phyloP scores from a whole-genome alignment of 2,888 invertebrate genomes.

The Athetis lepigone region DNA sequence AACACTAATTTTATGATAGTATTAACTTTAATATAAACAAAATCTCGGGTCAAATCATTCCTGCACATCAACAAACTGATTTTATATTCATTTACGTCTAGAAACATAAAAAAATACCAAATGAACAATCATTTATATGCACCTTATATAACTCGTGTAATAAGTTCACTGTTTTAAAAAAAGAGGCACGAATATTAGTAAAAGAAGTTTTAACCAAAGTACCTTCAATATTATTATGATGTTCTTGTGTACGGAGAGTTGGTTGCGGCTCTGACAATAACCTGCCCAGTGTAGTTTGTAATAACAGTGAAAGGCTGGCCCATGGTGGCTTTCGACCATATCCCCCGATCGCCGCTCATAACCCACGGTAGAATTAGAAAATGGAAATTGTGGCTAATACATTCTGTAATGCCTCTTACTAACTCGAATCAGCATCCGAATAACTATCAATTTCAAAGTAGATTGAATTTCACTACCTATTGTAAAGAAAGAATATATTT shows the following conservation, averaged over 20 bases:
- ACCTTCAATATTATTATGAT: slow-evolving; percentile 1
- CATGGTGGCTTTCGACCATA: slow-evolving; percentile 45
- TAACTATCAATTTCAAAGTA: slow-evolving; percentile 28
- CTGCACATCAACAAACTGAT: slow-evolving; percentile 14
- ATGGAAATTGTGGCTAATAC: slow-evolving; percentile 44
- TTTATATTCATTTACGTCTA: slow-evolving; percentile 11
- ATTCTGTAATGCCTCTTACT: slow-evolving; percentile 45
- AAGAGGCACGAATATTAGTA: slow-evolving; percentile 8
- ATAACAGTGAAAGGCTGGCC: slow-evolving; percentile 56
- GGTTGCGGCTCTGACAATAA: slow-evolving; percentile 14
- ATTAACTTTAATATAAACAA: slow-evolving; percentile 13
- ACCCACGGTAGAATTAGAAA: slow-evolving; percentile 46
- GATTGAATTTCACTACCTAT: slow-evolving; percentile 15
- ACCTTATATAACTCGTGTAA: slow-evolving; percentile 19
- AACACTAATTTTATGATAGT: slow-evolving; percentile 43
- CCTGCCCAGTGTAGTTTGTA: slow-evolving; percentile 31
- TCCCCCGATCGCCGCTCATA: slow-evolving; percentile 35
- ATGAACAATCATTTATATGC: slow-evolving; percentile 33
- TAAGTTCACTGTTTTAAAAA: slow-evolving; percentile 31
- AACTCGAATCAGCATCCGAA: slow-evolving; percentile 28
- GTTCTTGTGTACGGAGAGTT: slow-evolving; percentile 7
- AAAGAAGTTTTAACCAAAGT: slow-evolving; percentile 20
- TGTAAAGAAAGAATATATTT: neutral
- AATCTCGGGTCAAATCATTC: slow-evolving; percentile 19
- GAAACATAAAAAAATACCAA: slow-evolving; percentile 33